phyloP scores from a whole-genome alignment of 2,113 vertebrate genomes.

The Corynorhinus townsendii region DNA sequence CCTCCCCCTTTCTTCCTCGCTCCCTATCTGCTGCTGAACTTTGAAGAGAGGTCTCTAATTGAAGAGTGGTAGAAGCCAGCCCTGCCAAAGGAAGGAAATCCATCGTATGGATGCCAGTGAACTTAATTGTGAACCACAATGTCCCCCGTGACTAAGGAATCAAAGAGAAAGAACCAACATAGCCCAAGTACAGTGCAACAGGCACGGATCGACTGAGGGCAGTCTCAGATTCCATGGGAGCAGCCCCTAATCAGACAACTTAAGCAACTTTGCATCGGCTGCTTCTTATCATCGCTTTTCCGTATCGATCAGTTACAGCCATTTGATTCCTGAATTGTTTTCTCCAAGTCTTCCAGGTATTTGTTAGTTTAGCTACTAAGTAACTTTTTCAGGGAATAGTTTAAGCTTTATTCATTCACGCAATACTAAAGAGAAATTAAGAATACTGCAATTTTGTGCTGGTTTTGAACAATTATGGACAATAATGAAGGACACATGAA shows the following conservation, averaged over 20 bases:
- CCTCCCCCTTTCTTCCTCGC: slow-evolving; percentile 59
- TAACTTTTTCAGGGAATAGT: slow-evolving; percentile 93
- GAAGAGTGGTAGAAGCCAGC: slow-evolving; percentile 91
- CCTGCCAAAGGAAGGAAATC: slow-evolving; percentile 98
- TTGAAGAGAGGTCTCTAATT: slow-evolving; percentile 85
- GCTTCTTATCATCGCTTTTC: slow-evolving; percentile 86
- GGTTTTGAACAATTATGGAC: slow-evolving; percentile 87
- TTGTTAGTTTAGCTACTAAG: slow-evolving; percentile 88
- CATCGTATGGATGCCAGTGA: slow-evolving; percentile 94
- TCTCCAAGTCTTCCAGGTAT: slow-evolving; percentile 93
- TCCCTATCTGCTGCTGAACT: slow-evolving; percentile 72
- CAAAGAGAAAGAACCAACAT: slow-evolving; percentile 81
- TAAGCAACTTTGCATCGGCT: slow-evolving; percentile 82
- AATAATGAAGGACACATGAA: slow-evolving; percentile 88
- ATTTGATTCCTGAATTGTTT: slow-evolving; percentile 90
- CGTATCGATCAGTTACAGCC: slow-evolving; percentile 88
- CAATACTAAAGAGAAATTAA: slow-evolving; percentile 89
- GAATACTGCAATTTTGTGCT: slow-evolving; percentile 91
- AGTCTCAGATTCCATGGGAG: slow-evolving; percentile 86
- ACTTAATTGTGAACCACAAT: slow-evolving; percentile 82
- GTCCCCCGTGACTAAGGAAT: slow-evolving; percentile 85
- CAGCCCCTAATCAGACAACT: slow-evolving; percentile 83
- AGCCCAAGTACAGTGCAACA: slow-evolving; percentile 81
- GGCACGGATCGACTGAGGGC: slow-evolving; percentile 82
- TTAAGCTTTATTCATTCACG: slow-evolving; percentile 94